phyloP scores from a whole-genome alignment of 2,113 vertebrate species.

The Tragelaphus buxtoni region DNA sequence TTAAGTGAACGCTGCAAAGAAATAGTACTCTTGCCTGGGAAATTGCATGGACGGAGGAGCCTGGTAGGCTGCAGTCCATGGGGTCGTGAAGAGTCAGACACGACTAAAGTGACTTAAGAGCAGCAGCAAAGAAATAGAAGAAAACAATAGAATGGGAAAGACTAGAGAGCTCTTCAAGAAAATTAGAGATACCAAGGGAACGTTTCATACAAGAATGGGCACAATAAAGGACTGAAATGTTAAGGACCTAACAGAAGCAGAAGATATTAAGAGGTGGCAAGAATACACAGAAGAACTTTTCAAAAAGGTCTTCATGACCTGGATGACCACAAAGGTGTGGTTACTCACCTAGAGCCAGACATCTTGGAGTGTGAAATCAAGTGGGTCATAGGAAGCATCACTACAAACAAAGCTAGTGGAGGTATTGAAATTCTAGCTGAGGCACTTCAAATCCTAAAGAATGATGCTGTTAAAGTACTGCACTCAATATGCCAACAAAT shows the following conservation, averaged over 20 bases:
- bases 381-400: background rate
- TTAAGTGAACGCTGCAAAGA: background rate
- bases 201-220: background rate
- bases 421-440: background rate
- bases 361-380: background rate
- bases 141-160: background rate
- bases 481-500: background rate
- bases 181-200: background rate
- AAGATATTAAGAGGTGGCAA: background rate
- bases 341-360: background rate
- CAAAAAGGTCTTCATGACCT: background rate
- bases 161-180: background rate
- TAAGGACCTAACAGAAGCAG: background rate
- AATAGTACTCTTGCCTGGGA: background rate
- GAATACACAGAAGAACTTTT: background rate
- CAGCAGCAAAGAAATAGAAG: background rate
- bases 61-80: background rate
- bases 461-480: background rate
- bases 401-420: background rate
- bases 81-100: background rate
- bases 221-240: background rate
- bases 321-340: background rate
- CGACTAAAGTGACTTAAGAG: accelerated
- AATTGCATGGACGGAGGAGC: background rate
- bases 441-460: background rate